Percentiles rank a stretch among this genome's conserved stretches.
Evolutionary conservation across 2,797 vertebrate species (phyloP).

Genomic region (Oreochromis mossambicus): DNA sequence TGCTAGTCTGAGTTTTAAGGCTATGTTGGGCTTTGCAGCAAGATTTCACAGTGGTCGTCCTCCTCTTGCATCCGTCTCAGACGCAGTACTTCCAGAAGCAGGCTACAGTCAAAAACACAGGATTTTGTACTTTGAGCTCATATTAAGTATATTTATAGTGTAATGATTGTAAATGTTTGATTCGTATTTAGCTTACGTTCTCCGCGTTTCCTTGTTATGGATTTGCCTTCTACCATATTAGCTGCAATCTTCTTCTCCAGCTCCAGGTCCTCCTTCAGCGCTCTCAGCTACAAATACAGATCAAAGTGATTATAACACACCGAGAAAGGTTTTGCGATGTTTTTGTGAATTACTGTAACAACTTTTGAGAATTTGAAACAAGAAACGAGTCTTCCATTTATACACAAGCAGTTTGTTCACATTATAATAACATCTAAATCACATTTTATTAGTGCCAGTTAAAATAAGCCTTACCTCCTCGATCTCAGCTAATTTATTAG

Average conservation of each 20-base stretch:
- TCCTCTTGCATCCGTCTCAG: conserved; percentile 43
- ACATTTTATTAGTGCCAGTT: not conserved
- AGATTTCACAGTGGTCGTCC: conserved; percentile 35
- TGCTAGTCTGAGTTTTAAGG: conserved; percentile 63
- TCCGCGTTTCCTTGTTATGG: conserved; percentile 64
- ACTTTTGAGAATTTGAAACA: not conserved
- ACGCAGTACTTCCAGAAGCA: conserved; percentile 85
- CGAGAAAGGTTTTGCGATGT: rapidly evolving
- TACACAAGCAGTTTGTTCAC: not conserved
- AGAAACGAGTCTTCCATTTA: not conserved
- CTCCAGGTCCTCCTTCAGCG: conserved; percentile 62
- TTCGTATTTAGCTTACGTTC: conserved; percentile 61
- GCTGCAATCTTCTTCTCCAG: conserved; percentile 63
- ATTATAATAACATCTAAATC: not conserved
- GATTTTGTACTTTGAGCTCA: not conserved
- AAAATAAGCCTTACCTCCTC: conserved; percentile 63
- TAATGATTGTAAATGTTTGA: not conserved
- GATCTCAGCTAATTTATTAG: conserved; percentile 62
- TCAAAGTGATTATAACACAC: not conserved
- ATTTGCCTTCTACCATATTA: conserved; percentile 58
- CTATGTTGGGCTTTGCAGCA: conserved; percentile 66
- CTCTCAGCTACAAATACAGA: conserved; percentile 57
- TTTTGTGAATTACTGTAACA: not conserved
- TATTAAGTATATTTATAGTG: not conserved
- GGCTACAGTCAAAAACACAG: conserved; percentile 46